Conservation (phyloP, 2,888 invertebrate genomes). For the Argyresthia goedartella region DNA sequence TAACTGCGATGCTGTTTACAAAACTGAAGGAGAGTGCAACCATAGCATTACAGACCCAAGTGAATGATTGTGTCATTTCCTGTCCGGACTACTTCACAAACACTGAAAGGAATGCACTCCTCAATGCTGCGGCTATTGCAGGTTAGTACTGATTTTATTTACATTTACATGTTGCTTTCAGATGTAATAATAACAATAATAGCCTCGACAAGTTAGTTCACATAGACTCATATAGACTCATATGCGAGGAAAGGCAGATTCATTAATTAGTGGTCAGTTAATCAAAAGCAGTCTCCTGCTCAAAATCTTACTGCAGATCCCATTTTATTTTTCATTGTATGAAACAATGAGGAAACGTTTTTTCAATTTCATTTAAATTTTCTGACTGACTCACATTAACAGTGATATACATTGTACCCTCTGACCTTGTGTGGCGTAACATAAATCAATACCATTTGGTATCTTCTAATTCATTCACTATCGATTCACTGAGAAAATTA, state of each 20-base stretch:
- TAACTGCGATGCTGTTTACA: slow-evolving; percentile 96
- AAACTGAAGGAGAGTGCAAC: slow-evolving; percentile 95
- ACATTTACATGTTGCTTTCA: not conserved
- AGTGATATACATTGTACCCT: not conserved
- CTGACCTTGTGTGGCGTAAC: not conserved
- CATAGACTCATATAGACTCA: not conserved
- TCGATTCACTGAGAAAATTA: not conserved
- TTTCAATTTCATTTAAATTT: too few species aligned
- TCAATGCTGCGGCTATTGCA: slow-evolving; percentile 93
- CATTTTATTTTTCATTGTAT: too few species aligned
- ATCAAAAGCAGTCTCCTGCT: too few species aligned
- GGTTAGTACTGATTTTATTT: slow-evolving; percentile 57
- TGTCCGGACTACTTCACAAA: slow-evolving; percentile 97
- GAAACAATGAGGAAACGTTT: too few species aligned
- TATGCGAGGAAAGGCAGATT: not conserved
- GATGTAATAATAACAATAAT: not conserved
- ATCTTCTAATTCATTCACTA: too few species aligned
- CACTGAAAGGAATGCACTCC: slow-evolving; percentile 89
- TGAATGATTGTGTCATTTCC: slow-evolving; percentile 94
- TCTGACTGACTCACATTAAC: not conserved
- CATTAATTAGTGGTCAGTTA: not conserved
- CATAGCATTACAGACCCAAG: slow-evolving; percentile 87
- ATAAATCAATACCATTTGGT: not conserved
- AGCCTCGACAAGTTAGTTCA: too few species aligned
- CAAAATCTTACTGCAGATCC: too few species aligned